Conservation (phyloP, 2,797 vertebrate species). For the Cossypha dichroa region DNA sequence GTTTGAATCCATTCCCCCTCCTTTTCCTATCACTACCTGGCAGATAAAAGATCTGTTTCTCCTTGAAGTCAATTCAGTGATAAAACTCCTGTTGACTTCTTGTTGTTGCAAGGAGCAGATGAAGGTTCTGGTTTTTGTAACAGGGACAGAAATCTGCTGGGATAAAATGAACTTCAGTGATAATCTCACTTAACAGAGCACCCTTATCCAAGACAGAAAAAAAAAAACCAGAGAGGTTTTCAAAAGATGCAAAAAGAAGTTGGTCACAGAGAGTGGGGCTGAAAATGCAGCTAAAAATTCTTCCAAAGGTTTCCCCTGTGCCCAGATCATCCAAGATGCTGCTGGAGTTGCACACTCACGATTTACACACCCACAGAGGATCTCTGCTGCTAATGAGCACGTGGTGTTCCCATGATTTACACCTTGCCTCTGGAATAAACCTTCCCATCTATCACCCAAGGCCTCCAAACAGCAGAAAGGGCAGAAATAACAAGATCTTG, state of each 20-base stretch:
- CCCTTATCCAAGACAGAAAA: neutral
- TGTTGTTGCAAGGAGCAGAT: neutral
- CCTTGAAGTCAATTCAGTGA: neutral
- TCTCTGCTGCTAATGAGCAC: neutral
- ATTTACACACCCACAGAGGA: fast-evolving
- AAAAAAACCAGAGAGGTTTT: neutral
- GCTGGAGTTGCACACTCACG: fast-evolving
- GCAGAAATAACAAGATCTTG: neutral
- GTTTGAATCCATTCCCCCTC: neutral
- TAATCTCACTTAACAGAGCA: neutral
- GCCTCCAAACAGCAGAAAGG: neutral
- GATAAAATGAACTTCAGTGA: neutral
- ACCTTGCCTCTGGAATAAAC: neutral
- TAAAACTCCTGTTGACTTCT: neutral
- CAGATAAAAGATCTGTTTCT: neutral
- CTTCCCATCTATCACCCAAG: neutral
- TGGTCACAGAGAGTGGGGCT: neutral
- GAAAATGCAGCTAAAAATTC: neutral
- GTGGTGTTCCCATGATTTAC: fast-evolving
- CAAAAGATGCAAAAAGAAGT: neutral
- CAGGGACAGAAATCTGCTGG: neutral
- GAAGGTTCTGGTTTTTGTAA: neutral
- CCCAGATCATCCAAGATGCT: neutral
- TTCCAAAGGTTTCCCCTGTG: neutral
- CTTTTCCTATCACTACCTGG: neutral